phyloP scores from a whole-genome alignment of 2,113 vertebrate species.

The Sterrhoptilus dennistouni region DNA sequence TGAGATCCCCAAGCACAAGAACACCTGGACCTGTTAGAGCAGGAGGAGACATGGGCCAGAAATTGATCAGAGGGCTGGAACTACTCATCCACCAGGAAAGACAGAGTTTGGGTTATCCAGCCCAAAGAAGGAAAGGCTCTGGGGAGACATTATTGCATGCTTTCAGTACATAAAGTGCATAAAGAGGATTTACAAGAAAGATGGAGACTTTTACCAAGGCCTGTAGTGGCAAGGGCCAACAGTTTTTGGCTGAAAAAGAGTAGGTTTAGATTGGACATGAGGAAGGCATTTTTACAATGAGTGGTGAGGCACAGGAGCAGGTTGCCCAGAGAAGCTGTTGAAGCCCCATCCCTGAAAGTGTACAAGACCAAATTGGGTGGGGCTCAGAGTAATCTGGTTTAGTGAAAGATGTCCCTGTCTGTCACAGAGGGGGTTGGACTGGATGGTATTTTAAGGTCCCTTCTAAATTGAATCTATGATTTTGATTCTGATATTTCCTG shows the following conservation, averaged over 20 bases:
- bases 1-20: background rate
- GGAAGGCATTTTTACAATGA: background rate
- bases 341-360: background rate
- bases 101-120: background rate
- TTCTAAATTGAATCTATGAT: background rate
- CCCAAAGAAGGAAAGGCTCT: background rate
- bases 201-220: background rate
- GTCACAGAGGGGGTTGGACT: fast-evolving
- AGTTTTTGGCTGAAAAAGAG: background rate
- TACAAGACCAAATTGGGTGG: background rate
- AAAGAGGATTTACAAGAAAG: background rate
- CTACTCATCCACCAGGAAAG: background rate
- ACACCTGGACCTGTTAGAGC: background rate
- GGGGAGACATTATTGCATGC: background rate
- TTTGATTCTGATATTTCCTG: background rate
- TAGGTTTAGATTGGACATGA: background rate
- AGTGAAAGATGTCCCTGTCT: background rate
- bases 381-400: background rate
- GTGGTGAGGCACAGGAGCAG: background rate
- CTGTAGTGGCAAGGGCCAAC: background rate
- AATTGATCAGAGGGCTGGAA: background rate
- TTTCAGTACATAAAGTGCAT: background rate
- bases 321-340: background rate
- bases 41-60: background rate
- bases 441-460: background rate